These are phyloP conservation scores for Chloropsis cyanopogon DNA, from an alignment of 2,113 vertebrate genomes.

Conservation along the genomic window DNA sequence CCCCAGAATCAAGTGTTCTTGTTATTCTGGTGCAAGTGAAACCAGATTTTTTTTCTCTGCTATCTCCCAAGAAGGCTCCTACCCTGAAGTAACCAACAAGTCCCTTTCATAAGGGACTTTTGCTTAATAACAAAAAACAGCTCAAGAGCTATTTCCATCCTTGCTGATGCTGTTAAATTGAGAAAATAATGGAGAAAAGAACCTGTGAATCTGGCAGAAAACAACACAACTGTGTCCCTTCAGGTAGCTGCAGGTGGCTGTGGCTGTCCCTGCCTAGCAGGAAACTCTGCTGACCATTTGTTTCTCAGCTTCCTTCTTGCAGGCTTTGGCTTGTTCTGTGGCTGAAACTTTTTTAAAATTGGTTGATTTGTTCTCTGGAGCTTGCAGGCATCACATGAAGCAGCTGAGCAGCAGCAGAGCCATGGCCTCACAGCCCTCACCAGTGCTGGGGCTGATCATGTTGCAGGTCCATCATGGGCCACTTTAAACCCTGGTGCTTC, in stretches of 20 bases:
- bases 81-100: not conserved
- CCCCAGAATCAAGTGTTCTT: not conserved
- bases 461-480: not conserved
- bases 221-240: fast-evolving
- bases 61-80: not conserved
- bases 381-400: not conserved
- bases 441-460: not conserved
- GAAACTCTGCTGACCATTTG: not conserved
- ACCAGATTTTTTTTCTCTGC: not conserved
- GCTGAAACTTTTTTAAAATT: not conserved
- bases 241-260: not conserved
- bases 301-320: not conserved
- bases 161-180: not conserved
- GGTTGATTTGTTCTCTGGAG: not conserved
- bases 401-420: not conserved
- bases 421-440: not conserved
- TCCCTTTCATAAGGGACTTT: not conserved
- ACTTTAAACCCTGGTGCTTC: not conserved
- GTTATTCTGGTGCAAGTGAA: not conserved
- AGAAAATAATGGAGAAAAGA: not conserved
- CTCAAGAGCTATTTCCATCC: not conserved
- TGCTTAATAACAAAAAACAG: not conserved
- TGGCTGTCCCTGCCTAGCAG: not conserved
- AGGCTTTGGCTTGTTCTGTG: not conserved
- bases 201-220: not conserved